Evolutionary conservation across 2,113 vertebrate species (phyloP).

Genomic region (Rhinopomastus cyanomelas): DNA sequence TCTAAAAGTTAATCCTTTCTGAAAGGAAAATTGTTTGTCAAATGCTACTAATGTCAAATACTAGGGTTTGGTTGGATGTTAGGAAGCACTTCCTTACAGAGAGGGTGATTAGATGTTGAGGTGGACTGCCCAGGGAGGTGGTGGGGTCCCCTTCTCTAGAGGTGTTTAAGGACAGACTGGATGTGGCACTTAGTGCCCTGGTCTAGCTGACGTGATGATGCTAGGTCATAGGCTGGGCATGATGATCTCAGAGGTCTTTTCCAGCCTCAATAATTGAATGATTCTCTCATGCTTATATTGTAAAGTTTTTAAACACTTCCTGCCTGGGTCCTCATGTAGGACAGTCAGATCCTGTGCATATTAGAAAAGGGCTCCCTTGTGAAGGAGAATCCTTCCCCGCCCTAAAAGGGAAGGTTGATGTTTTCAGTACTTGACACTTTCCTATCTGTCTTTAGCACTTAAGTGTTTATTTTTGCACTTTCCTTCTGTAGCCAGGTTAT

Average conservation of each 20-base stretch:
- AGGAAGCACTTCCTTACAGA: too few species aligned
- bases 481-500: neutral
- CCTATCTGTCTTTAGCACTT: neutral
- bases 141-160: too few species aligned
- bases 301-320: neutral
- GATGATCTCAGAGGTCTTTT: too few species aligned
- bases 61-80: too few species aligned
- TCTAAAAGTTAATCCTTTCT: neutral
- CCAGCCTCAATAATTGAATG: too few species aligned
- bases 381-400: neutral
- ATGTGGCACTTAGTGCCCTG: too few species aligned
- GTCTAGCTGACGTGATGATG: too few species aligned
- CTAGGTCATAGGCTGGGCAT: too few species aligned
- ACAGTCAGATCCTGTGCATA: neutral
- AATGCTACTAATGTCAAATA: too few species aligned
- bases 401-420: neutral
- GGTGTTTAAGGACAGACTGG: too few species aligned
- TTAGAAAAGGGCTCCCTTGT: neutral
- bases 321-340: neutral
- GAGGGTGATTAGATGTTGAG: too few species aligned
- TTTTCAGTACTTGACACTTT: neutral
- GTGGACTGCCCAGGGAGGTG: too few species aligned
- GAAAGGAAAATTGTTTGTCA: neutral
- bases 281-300: neutral
- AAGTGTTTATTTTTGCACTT: neutral